phyloP scores from a whole-genome alignment of 2,797 vertebrate species.

The Microctenopoma stevenorrisi region DNA sequence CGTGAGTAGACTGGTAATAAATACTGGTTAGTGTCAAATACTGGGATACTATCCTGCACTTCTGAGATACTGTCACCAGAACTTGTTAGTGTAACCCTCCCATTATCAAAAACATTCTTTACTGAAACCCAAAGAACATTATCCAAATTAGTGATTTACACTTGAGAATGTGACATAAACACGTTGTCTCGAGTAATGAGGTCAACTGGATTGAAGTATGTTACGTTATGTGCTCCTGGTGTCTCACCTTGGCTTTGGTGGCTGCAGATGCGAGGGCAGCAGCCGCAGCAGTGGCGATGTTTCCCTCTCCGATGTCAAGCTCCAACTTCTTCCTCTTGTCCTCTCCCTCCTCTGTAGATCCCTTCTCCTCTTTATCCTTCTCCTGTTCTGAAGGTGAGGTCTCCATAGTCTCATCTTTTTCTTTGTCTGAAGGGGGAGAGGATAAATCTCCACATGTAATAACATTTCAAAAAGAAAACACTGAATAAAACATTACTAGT shows the following conservation, averaged over 20 bases:
- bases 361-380: constrained; percentile 87
- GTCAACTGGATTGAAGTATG: background rate
- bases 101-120: too few species aligned
- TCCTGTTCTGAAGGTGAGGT: constrained; percentile 83
- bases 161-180: too few species aligned
- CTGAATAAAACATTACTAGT: background rate
- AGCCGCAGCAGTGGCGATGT: constrained; percentile 95
- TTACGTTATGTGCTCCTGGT: background rate
- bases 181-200: too few species aligned
- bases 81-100: background rate
- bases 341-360: constrained; percentile 84
- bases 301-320: constrained; percentile 94
- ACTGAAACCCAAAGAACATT: too few species aligned
- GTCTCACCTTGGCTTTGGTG: constrained; percentile 96
- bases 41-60: background rate
- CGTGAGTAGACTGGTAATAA: background rate
- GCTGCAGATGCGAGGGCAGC: constrained; percentile 96
- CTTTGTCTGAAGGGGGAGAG: constrained; percentile 76
- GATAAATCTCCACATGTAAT: background rate
- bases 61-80: background rate
- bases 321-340: constrained; percentile 91
- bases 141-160: too few species aligned
- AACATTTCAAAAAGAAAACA: background rate
- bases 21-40: background rate
- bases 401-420: constrained; percentile 91